Evolutionary conservation across 2,113 vertebrate species (phyloP), one percentile per base, ranked within the genome.

Genomic region (Leucoraja erinaceus): DNA sequence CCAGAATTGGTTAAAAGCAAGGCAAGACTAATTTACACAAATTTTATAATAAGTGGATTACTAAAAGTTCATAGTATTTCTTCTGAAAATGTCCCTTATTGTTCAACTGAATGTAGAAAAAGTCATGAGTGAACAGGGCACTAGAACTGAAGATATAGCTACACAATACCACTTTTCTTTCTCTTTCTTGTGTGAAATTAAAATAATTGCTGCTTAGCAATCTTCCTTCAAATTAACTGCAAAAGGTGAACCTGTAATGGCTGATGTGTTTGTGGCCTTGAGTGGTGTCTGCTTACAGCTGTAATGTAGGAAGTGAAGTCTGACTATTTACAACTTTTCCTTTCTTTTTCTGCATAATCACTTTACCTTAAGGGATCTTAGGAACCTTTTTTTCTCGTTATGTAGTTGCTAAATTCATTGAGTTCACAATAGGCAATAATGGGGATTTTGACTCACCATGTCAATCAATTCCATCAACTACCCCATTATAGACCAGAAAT

Each of bases 1-100:
- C 66, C 33, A 74, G 90, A 74, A 91, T 91, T 72, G 68, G 68
- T 91, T 91, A 91, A 74, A 91, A 91, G 68, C 90, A 91, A 90
- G 63, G 90, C 56, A 47, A 91, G 90, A 72, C 90, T 91, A 91
- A 91, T 91, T 91, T 91, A 91, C 90, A 91, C 90, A 91, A 91
- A 91, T 91, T 70, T 91, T 74, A 91, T 91, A 91, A 91, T 91
- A 91, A 91, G 47, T 91, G 68, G 90, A 91, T 91, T 47, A 74
- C 66, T 91, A 72, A 91, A 91, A 38, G 90, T 91, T 91, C 90
- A 91, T 20, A 72, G 12, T 70, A 47, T 91, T 54, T 91, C 22
- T 72, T 72, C 66, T 72, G 68, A 47, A 38, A 91, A 68, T 91
- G 66, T 74, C 31, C 63, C 38, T 72, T 91, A 91, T 54, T 91